Evolutionary conservation across 2,888 invertebrate genomes (phyloP), one percentile per base, ranked within the genome.

Genomic region (Icerya purchasi): DNA sequence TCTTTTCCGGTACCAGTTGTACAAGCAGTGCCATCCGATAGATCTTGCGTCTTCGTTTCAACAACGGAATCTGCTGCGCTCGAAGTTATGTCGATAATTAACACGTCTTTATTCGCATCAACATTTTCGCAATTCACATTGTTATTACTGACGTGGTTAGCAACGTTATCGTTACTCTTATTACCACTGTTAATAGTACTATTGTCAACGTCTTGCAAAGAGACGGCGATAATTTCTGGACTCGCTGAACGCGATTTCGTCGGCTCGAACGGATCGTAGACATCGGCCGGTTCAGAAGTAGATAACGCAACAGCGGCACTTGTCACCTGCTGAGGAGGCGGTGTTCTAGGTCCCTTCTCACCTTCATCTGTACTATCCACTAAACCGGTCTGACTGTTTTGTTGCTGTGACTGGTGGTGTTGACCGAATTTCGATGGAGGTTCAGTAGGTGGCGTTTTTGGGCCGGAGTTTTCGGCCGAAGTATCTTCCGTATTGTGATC

Each of bases 201-300:
- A 36, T 36, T 36, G 5, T 36, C 36, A 14, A 36, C 5, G 14
- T 36, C 14, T 36, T 8, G 36, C 36, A n/a, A n/a, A n/a, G n/a
- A n/a, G n/a, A 14, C 36, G 36, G 14, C 36, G 14, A 8, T 36
- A 36, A 18, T 49, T 24, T 62, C 62, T 2, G 67, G 67, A 56
- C 65, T 65, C 0, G 78, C 79, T 18, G 83, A 82, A 21, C 83
- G 74, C 0, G 88, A 87, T 70, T 86, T 86, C 8, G 90, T 89
- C 0, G 90, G 90, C 72, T 90, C 89, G 72, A 88, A 90, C 1
- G 90, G 90, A 79, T 90, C 89, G 72, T 90, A 90, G 2, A 82
- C 86, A 18, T 85, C 81, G 62, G 80, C 80, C 0, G 80, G 81
- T 1, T 80, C 80, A 5, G 81, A 80, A 61, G 77, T n/a, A n/a